A percentile compares a stretch with the other conserved stretches of the same genome.
phyloP scores from a whole-genome alignment of 2,888 invertebrate genomes.

The Eupithecia exiguata region DNA sequence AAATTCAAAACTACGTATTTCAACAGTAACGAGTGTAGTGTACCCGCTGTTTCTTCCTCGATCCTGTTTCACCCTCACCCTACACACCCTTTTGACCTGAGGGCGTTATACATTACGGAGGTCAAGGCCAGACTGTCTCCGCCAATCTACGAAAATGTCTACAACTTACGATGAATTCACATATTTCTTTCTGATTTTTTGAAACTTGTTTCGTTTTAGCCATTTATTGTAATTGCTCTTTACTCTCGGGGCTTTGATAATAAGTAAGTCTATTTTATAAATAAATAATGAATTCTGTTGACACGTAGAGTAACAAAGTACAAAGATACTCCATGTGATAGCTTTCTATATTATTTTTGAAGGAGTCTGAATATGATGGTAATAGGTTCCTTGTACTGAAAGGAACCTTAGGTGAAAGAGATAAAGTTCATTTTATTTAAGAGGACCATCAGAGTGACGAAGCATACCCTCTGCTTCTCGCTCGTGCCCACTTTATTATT shows the following conservation, averaged over 20 bases:
- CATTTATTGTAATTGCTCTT: not conserved
- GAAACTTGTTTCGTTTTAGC: not conserved
- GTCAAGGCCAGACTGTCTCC: conserved; percentile 24
- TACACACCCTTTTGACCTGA: conserved; percentile 18
- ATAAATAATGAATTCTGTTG: not conserved
- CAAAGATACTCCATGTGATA: not conserved
- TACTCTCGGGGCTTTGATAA: not conserved
- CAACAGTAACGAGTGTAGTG: not conserved
- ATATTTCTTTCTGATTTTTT: not conserved
- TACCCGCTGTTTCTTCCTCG: not conserved
- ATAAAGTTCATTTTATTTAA: conserved; percentile 16
- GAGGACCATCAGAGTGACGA: conserved; percentile 11
- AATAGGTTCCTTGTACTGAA: not conserved
- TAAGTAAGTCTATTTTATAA: not conserved
- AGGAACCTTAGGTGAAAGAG: not conserved
- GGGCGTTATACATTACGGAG: conserved; percentile 20
- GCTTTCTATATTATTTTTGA: not conserved
- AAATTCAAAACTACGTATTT: not conserved
- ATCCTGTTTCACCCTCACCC: conserved; percentile 2
- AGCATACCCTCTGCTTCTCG: conserved; percentile 13
- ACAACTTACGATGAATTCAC: not conserved
- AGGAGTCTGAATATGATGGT: not conserved
- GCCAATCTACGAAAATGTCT: not conserved
- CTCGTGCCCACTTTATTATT: conserved; percentile 35
- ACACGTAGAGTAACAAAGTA: not conserved